These are phyloP conservation scores for Melanotaenia trifasciata DNA, from an alignment of 2,797 vertebrate species.

Conservation along the genomic window DNA sequence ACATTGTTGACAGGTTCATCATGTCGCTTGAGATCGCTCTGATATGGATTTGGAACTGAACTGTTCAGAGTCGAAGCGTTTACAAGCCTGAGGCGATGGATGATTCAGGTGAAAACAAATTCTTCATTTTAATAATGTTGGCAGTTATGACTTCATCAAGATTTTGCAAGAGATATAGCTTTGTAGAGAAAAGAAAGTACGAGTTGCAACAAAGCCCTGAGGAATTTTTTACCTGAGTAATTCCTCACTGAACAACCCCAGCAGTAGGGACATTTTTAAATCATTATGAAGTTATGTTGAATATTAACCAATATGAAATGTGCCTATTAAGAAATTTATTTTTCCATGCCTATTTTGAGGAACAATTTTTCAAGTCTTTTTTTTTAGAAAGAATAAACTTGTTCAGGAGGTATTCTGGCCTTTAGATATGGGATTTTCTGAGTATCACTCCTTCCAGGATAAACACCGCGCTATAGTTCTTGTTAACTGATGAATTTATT, in stretches of 20 bases:
- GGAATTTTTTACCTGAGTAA: constrained; percentile 57
- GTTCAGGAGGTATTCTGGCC: constrained; percentile 48
- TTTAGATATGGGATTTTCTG: constrained; percentile 47
- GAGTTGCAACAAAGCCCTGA: constrained; percentile 69
- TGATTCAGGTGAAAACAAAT: constrained; percentile 66
- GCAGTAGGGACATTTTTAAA: constrained; percentile 31
- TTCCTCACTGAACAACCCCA: constrained; percentile 37
- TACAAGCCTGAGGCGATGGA: constrained; percentile 41
- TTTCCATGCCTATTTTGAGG: constrained; percentile 54
- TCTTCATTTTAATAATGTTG: constrained; percentile 23
- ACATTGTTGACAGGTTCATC: not conserved
- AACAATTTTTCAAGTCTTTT: constrained; percentile 27
- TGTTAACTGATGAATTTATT: no score
- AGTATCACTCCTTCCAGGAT: no score
- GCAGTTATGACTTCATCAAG: constrained; percentile 58
- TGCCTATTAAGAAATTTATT: constrained; percentile 4
- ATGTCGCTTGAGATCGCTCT: not conserved
- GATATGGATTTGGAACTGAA: not conserved
- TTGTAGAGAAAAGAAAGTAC: constrained; percentile 43
- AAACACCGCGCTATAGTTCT: no score
- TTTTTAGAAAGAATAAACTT: constrained; percentile 51
- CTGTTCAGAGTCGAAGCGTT: constrained; percentile 10
- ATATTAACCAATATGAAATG: constrained; percentile 45
- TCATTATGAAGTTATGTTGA: constrained; percentile 24
- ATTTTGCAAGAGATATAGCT: constrained; percentile 55